These are phyloP conservation scores for Apotomis capreana DNA, from an alignment of 2,888 invertebrate genomes.

Conservation along the genomic window DNA sequence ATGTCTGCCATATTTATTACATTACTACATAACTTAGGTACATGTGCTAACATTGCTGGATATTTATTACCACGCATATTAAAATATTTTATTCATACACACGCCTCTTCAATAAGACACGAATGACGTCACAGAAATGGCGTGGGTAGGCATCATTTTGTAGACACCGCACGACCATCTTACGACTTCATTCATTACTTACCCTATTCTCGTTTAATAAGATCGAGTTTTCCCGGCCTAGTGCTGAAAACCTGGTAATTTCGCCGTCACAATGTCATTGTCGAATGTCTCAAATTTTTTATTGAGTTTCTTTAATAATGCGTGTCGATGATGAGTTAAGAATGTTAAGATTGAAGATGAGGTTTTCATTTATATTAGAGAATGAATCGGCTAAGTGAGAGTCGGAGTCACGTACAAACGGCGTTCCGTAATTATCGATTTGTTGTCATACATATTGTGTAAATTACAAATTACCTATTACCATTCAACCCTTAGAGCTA, in stretches of 20 bases:
- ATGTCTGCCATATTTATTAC: background rate
- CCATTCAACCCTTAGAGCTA: no score
- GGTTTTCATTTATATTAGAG: background rate
- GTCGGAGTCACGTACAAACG: no score
- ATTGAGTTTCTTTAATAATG: conserved; percentile 56
- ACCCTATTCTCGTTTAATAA: background rate
- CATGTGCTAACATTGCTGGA: conserved; percentile 15
- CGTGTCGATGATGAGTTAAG: conserved; percentile 31
- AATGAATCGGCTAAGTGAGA: no score
- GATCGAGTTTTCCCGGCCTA: conserved; percentile 23
- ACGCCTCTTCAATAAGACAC: conserved; percentile 21
- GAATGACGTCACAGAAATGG: conserved; percentile 20
- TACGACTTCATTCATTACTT: background rate
- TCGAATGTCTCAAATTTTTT: conserved; percentile 61
- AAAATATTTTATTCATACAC: conserved; percentile 33
- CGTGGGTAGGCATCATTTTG: conserved; percentile 55
- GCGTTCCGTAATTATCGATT: no score
- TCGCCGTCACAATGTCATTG: conserved; percentile 54
- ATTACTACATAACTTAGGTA: conserved; percentile 8
- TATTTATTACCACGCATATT: conserved; percentile 26
- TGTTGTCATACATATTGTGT: no score
- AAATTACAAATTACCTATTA: no score
- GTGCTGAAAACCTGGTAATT: conserved; percentile 26
- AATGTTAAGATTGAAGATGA: background rate
- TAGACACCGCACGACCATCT: conserved; percentile 12